phyloP scores from a whole-genome alignment of 2,113 vertebrate genomes.

The Forbesichthys papilliferus region DNA sequence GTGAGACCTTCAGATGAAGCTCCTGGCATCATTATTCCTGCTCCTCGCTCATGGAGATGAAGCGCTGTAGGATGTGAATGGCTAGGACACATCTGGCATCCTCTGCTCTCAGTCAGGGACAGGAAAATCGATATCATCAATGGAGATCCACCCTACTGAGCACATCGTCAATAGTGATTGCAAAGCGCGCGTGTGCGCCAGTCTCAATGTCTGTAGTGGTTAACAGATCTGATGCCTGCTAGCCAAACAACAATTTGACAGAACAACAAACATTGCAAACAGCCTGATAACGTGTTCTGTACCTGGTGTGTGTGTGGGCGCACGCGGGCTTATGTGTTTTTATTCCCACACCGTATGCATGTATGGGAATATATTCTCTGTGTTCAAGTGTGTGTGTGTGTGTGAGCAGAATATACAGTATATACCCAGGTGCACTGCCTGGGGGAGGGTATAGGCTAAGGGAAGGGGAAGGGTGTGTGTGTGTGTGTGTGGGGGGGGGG shows the following conservation, averaged over 20 bases:
- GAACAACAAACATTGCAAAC: slow-evolving; percentile 16
- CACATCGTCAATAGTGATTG: slow-evolving; percentile 33
- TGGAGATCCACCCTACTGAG: slow-evolving; percentile 57
- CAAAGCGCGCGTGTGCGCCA: slow-evolving; percentile 26
- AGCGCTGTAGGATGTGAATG: slow-evolving; percentile 60
- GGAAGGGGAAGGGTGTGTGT: slow-evolving; percentile 10
- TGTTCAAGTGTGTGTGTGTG: neutral
- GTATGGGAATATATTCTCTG: no score
- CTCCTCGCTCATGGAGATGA: slow-evolving; percentile 55
- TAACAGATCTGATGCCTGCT: slow-evolving; percentile 27
- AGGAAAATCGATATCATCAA: slow-evolving; percentile 67
- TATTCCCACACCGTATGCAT: neutral
- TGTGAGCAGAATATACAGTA: slow-evolving; percentile 6
- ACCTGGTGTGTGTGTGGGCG: neutral
- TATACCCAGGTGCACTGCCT: slow-evolving; percentile 72
- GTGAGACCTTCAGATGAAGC: slow-evolving; percentile 41
- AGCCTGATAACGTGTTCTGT: neutral
- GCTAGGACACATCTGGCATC: slow-evolving; percentile 69
- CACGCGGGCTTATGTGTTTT: no score
- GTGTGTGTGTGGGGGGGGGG: slow-evolving; percentile 12
- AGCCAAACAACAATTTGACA: slow-evolving; percentile 1
- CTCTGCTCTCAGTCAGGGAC: slow-evolving; percentile 60
- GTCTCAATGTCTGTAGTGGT: slow-evolving; percentile 43
- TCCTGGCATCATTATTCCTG: slow-evolving; percentile 63
- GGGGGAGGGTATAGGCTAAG: slow-evolving; percentile 32